Conservation (phyloP, 1,140 invertebrate species). For the Camponotus vicinus region DNA sequence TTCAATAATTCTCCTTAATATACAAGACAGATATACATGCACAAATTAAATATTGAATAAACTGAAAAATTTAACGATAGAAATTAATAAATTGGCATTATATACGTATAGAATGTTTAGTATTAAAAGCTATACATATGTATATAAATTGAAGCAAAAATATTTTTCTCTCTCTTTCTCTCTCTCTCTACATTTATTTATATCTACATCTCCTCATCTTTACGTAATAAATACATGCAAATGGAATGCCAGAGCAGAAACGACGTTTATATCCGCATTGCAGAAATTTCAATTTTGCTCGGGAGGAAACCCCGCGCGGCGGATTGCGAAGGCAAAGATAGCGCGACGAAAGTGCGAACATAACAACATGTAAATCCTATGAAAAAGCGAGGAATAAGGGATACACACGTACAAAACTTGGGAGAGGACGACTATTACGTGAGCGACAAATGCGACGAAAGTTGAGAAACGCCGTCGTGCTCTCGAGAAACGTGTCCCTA, state of each 20-base stretch:
- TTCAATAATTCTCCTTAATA: too few species aligned
- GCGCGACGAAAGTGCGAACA: slow-evolving; percentile 38
- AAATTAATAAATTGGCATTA: too few species aligned
- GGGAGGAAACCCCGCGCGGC: slow-evolving; percentile 2
- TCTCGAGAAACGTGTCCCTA: not conserved
- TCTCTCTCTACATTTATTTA: slow-evolving; percentile 22
- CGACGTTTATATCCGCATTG: slow-evolving; percentile 49
- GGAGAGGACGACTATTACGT: slow-evolving; percentile 15
- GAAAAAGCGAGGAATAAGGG: slow-evolving; percentile 20
- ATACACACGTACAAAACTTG: slow-evolving; percentile 8
- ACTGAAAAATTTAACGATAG: too few species aligned
- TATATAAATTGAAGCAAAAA: slow-evolving; percentile 17
- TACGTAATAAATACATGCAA: slow-evolving; percentile 47
- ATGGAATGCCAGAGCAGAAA: slow-evolving; percentile 17
- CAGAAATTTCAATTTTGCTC: slow-evolving; percentile 56
- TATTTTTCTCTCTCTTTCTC: too few species aligned
- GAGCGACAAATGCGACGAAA: slow-evolving; percentile 36
- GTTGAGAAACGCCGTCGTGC: slow-evolving; percentile 14
- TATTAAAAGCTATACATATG: too few species aligned
- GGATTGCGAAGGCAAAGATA: slow-evolving; percentile 42
- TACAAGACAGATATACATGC: too few species aligned
- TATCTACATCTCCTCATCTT: not conserved
- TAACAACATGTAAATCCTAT: slow-evolving; percentile 50
- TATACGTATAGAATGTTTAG: too few species aligned
- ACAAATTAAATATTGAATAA: too few species aligned